Evolutionary conservation across 2,888 invertebrate species (phyloP), one percentile per base, ranked within the genome.

Genomic region (Pterostichus madidus): DNA sequence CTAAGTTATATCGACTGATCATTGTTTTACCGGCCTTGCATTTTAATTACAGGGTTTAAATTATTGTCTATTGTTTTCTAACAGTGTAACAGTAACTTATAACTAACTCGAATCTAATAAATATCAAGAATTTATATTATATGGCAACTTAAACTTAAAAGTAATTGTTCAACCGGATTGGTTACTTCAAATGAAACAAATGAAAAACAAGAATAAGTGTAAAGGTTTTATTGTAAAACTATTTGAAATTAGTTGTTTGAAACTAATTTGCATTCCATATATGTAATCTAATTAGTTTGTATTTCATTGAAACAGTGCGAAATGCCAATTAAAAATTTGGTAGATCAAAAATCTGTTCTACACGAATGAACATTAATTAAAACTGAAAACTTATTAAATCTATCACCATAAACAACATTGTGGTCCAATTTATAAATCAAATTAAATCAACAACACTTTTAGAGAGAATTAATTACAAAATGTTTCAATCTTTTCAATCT

Each of bases 11-110:
- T 71, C 68, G 17, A 71, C 44, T 44, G 68, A 71, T 71, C 68
- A 17, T 15, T 61, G 7, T 32, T 32, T 32, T 17, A 44, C 68
- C 44, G 68, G 68, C 68, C 68, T 71, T 71, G 68, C 68, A 71
- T 71, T 71, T 71, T 44, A 39, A 71, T 71, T 71, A 64, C 35
- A 64, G 5, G 10, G 17, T 39, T 71, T 71, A 71, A 71, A 71
- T 71, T 71, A 71, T 71, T 39, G 68, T 17, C 68, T 71, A 71
- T 71, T 71, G 68, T 71, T 44, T 71, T 39, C 44, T 39, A 71
- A 71, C 68, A 17, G 44, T 71, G 5, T 39, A 71, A 71, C 68
- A 44, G 68, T 71, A 10, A 71, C 68, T 71, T 56, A 17, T 13
- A 56, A 1, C 13, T 39, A 39, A 39, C 39, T 39, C 39, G 5